Evolutionary conservation across 2,113 vertebrate genomes (phyloP).

Genomic region (Daubentonia madagascariensis): DNA sequence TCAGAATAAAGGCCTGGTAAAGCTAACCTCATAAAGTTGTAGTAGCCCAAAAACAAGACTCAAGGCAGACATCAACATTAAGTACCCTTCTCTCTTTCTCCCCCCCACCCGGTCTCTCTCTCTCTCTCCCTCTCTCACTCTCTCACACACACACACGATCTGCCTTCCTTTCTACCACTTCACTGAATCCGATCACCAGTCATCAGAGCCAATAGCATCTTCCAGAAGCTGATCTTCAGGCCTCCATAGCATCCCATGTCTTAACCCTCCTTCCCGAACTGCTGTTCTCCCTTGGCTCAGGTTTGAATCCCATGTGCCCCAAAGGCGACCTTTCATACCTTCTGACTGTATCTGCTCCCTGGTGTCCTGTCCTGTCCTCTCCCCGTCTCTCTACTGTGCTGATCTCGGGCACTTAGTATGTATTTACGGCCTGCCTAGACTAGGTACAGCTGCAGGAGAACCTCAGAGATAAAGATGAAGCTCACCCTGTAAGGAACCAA

Average conservation of each 20-base stretch:
- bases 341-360: rapidly evolving
- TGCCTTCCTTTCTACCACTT: background rate
- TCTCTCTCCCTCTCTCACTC: background rate
- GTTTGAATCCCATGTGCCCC: background rate
- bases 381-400: background rate
- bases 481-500: background rate
- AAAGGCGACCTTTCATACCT: background rate
- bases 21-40: background rate
- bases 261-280: background rate
- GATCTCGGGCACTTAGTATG: rapidly evolving
- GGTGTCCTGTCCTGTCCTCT: background rate
- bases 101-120: too few species aligned
- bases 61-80: background rate
- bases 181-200: background rate
- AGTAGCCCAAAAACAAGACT: background rate
- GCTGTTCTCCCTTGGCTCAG: background rate
- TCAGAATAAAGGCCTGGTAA: slow-evolving; percentile 14
- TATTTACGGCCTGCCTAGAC: background rate
- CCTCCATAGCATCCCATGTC: background rate
- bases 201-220: background rate
- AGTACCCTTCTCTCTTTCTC: too few species aligned
- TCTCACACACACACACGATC: background rate
- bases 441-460: background rate
- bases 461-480: background rate
- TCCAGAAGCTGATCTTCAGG: background rate